Percentiles rank a stretch among this genome's conserved stretches.
Evolutionary conservation across 35 echinoderm and acorn worm species (phyloP).

Genomic region (Patiria miniata): DNA sequence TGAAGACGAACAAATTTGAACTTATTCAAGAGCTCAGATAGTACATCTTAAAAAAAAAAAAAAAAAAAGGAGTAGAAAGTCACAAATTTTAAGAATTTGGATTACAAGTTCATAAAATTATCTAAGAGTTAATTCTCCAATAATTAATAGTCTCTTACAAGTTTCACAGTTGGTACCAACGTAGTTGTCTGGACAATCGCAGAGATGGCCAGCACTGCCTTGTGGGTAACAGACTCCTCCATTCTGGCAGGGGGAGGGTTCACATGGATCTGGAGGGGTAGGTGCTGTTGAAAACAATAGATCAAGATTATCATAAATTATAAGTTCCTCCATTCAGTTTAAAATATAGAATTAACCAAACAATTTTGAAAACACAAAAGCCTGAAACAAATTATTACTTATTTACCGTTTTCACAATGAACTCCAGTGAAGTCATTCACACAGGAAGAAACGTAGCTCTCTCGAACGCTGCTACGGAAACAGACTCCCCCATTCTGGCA

Average conservation of each 20-base stretch:
- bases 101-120: too few relatives aligned
- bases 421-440: slow-evolving; percentile 30
- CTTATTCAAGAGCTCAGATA: too few relatives aligned
- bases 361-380: too few relatives aligned
- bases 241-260: slow-evolving; percentile 58
- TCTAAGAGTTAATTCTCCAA: too few relatives aligned
- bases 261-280: slow-evolving; percentile 26
- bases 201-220: neutral
- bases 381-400: too few relatives aligned
- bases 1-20: too few relatives aligned
- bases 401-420: slow-evolving; percentile 57
- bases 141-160: slow-evolving; percentile 40
- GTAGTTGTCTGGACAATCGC: slow-evolving; percentile 11
- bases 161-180: slow-evolving; percentile 1
- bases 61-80: too few relatives aligned
- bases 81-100: too few relatives aligned
- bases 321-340: too few relatives aligned
- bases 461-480: slow-evolving; percentile 13
- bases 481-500: slow-evolving; percentile 82
- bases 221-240: slow-evolving; percentile 34
- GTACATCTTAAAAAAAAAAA: too few relatives aligned
- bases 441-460: slow-evolving; percentile 47
- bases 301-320: neutral
- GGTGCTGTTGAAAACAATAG: neutral
- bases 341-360: too few relatives aligned